Percentiles rank a stretch among this genome's conserved stretches.
phyloP scores from a whole-genome alignment of 2,113 vertebrate genomes.

The Herpailurus yagouaroundi region DNA sequence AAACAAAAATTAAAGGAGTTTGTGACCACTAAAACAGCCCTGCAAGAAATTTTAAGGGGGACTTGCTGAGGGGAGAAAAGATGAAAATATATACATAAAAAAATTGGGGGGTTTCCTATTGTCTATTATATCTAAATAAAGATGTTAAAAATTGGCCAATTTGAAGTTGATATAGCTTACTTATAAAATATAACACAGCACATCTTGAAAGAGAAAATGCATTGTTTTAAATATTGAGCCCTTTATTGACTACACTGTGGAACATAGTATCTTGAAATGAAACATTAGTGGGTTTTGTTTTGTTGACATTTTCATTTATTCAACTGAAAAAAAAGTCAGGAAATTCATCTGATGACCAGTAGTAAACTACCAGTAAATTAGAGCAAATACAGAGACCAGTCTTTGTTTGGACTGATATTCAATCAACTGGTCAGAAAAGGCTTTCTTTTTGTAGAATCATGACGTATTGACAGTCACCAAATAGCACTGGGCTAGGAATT shows the following conservation, averaged over 20 bases:
- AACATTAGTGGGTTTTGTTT: slow-evolving; percentile 41
- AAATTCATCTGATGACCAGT: neutral
- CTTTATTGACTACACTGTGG: slow-evolving; percentile 71
- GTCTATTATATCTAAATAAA: slow-evolving; percentile 12
- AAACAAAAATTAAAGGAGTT: too few relatives aligned
- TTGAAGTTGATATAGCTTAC: neutral
- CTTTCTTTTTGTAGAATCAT: neutral
- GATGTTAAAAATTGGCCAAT: neutral
- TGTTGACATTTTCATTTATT: slow-evolving; percentile 60
- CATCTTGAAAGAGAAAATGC: neutral
- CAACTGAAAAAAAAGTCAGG: slow-evolving; percentile 28
- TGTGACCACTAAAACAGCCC: too few relatives aligned
- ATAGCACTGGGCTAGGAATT: neutral
- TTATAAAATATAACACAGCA: neutral
- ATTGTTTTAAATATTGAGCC: slow-evolving; percentile 32
- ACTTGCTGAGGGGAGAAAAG: too few relatives aligned
- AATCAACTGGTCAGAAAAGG: neutral
- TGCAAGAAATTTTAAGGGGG: too few relatives aligned
- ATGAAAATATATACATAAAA: neutral
- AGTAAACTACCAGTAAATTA: neutral
- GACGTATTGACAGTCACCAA: neutral
- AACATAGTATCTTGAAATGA: slow-evolving; percentile 62
- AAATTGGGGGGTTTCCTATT: neutral
- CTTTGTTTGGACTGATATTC: neutral
- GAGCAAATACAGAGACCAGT: neutral